Evolutionary conservation across 2,888 invertebrate species (phyloP), one percentile per base, ranked within the genome.

Genomic region (Drosophila picticornis): DNA sequence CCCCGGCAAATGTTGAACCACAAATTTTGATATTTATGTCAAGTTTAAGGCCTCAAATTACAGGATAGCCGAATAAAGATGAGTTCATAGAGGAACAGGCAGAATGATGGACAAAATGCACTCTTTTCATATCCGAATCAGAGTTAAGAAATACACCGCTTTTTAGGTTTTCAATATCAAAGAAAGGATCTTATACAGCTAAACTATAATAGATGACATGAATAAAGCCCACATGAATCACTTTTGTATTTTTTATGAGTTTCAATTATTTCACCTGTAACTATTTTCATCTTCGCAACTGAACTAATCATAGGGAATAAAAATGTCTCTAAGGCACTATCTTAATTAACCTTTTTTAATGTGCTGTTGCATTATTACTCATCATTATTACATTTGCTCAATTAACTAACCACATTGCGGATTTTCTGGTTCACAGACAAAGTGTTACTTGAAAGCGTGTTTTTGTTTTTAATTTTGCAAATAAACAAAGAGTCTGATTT

Each of bases 1-100:
- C 0, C 7, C 2, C 13, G 0, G 1, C 1, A 22, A 4, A 4
- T 22, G 7, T 13, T 13, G 3, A 22, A 7, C 7, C 13, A 1
- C 7, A 46, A 22, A 46, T 16, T 46, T 7, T 1, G 16, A 9
- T 22, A 13, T 22, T 7, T 22, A 4, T 22, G 7, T 6, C 43
- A 13, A 43, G 22, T 6, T 40, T 3, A 22, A 46, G 5, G 3
- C 22, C 1, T 13, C 2, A 0, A 46, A 4, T 4, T 46, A 4
- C 4, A 46, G n/a, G 4, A 7, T 13, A 46, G 7, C 13, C 7
- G 7, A 22, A 13, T 22, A 46, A 22, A 22, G 7, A 13, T 13
- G 22, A 11, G 3, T 38, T 19, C 4, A 19, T 19, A 19, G 38
- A 38, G 19, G 4, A 2, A 38, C 38, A 9, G 19, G 4, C 38